Percentiles rank a stretch among this genome's conserved stretches.
These are phyloP conservation scores for Prunella strophiata DNA, from an alignment of 2,797 vertebrate species.

Conservation along the genomic window DNA sequence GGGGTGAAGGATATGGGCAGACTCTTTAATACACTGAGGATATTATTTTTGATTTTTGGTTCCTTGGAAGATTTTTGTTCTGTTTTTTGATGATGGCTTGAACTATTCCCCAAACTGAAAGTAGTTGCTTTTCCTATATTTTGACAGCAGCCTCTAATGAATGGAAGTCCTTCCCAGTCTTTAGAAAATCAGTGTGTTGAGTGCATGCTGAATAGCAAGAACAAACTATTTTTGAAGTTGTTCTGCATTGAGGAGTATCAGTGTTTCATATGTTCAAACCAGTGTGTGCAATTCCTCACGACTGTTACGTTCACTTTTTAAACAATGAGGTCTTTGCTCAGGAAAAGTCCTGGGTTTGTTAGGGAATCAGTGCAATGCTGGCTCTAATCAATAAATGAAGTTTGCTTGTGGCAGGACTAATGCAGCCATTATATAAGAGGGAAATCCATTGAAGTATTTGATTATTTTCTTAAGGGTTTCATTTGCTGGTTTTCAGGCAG, in stretches of 20 bases:
- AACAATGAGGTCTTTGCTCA: not conserved
- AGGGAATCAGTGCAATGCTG: not conserved
- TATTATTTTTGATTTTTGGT: not conserved
- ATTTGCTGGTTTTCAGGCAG: not conserved
- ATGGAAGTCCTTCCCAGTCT: not conserved
- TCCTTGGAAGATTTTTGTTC: not conserved
- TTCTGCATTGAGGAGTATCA: not conserved
- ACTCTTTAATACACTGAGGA: not conserved
- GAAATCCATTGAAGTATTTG: not conserved
- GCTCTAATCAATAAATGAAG: not conserved
- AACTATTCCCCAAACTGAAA: conserved; percentile 9
- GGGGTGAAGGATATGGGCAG: not conserved
- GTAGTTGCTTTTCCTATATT: conserved; percentile 4
- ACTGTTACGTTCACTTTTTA: rapidly evolving
- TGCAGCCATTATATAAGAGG: not conserved
- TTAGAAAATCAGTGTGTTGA: not conserved
- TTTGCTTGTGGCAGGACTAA: not conserved
- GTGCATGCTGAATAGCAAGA: not conserved
- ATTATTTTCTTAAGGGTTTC: not conserved
- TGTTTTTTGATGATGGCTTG: not conserved
- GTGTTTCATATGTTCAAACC: not conserved
- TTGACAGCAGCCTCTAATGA: conserved; percentile 1
- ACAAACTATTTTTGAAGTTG: not conserved
- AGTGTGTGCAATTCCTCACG: rapidly evolving
- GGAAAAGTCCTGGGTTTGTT: not conserved